These are phyloP conservation scores for Clarias pachynema DNA, from an alignment of 2,797 vertebrate genomes.

Conservation along the genomic window DNA sequence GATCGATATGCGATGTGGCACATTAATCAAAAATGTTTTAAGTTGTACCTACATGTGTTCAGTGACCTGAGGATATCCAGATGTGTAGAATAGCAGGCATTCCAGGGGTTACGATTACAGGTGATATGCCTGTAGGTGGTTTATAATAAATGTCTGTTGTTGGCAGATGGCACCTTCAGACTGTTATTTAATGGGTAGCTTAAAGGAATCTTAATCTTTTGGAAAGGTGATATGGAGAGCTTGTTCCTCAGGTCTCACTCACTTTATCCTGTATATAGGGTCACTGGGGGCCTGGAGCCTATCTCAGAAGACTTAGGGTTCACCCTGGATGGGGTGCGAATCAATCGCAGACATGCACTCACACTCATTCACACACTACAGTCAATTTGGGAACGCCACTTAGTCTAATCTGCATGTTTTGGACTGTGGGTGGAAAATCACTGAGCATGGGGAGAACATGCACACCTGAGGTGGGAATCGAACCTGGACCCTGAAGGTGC, in stretches of 20 bases:
- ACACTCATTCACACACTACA: too few species aligned
- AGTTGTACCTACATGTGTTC: constrained; percentile 52
- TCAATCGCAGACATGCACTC: too few species aligned
- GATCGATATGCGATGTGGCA: not conserved
- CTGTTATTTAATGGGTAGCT: not conserved
- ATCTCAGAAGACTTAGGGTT: too few species aligned
- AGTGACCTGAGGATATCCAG: constrained; percentile 47
- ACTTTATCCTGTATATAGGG: too few species aligned
- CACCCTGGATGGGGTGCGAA: too few species aligned
- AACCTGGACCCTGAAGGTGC: too few species aligned
- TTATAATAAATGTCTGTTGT: constrained; percentile 25
- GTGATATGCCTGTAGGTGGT: constrained; percentile 6
- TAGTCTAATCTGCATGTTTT: too few species aligned
- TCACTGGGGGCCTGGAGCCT: too few species aligned
- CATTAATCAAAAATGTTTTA: not conserved
- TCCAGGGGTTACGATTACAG: constrained; percentile 60
- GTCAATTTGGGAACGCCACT: too few species aligned
- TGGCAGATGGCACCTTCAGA: not conserved
- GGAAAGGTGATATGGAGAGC: not conserved
- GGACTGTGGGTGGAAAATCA: too few species aligned
- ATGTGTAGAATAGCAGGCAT: constrained; percentile 56
- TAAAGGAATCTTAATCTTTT: not conserved
- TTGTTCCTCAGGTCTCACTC: not conserved
- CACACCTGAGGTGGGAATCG: too few species aligned
- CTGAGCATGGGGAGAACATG: too few species aligned